Percentiles rank a stretch among this genome's conserved stretches.
phyloP scores from a whole-genome alignment of 2,888 invertebrate species.

The Agrochola litura region DNA sequence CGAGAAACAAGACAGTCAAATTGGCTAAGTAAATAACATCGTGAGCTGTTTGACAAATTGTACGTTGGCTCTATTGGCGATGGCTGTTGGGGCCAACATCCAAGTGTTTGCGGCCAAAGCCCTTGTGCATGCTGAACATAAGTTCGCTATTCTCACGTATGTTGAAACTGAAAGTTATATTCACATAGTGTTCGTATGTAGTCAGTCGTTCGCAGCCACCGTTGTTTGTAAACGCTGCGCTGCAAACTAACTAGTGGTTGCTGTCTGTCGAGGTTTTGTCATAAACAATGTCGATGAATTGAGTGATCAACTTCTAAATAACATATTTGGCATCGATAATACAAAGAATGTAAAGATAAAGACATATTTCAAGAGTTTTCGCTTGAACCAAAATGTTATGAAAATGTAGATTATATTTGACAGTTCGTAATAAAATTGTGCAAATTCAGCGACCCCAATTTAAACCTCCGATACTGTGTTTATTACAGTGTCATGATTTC shows the following conservation, averaged over 20 bases:
- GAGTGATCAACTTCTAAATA: neutral
- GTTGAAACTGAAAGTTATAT: constrained; percentile 78
- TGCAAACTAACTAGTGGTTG: constrained; percentile 79
- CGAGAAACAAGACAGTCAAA: constrained; percentile 45
- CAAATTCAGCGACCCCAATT: constrained; percentile 44
- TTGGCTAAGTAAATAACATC: constrained; percentile 46
- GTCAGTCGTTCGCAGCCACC: constrained; percentile 80
- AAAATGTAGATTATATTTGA: constrained; percentile 29
- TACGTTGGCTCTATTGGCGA: constrained; percentile 32
- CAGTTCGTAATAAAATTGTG: constrained; percentile 34
- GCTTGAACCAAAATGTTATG: constrained; percentile 15
- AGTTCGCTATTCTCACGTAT: constrained; percentile 57
- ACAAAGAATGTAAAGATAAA: neutral
- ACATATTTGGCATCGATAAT: neutral
- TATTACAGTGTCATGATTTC: constrained; percentile 57
- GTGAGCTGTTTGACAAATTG: constrained; percentile 52
- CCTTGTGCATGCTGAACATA: constrained; percentile 53
- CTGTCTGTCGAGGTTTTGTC: constrained; percentile 65
- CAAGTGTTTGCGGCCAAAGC: constrained; percentile 33
- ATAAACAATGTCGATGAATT: constrained; percentile 71
- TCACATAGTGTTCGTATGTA: constrained; percentile 76
- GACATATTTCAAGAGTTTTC: neutral
- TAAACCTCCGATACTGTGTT: constrained; percentile 41
- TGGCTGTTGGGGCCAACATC: constrained; percentile 32
- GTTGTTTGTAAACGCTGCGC: constrained; percentile 85